Base-by-base conservation (phyloP, 2,888 invertebrate species). In the Ganaspis brasiliensis region DNA sequence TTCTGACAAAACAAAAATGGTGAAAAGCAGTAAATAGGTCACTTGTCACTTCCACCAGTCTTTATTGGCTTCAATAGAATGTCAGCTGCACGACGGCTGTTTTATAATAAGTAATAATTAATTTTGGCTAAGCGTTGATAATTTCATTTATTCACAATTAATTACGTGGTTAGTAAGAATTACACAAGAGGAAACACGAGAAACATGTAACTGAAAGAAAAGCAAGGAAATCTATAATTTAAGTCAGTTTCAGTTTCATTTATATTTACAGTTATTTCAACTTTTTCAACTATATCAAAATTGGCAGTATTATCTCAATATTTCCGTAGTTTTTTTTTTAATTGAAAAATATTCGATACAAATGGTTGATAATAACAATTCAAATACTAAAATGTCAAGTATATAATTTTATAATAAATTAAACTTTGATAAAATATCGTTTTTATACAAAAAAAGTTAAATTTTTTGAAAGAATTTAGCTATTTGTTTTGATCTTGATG, bases 1-100 rank as follows among this genome's bases (percentile, higher is more conserved):
- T 49, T n/a, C 40, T 40, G 21, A 63, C 35, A 21, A 40, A 40
- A 63, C 37, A 40, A 63, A 40, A 63, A 40, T 63, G 12, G 21
- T 63, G 40, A 63, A 40, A 63, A 40, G 21, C 19, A 63, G 63
- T 37, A 63, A 63, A 21, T 63, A 37, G 63, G 63, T 63, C 63
- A 63, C 63, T 63, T 40, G 63, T 63, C 63, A 63, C 37, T 63
- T 63, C 63, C 63, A 63, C 63, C 19, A 40, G 63, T 21, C 19
- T 16, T 40, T 14, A 37, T 40, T 40, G 63, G 21, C 63, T 40
- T 63, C 21, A 40, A 21, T 63, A 63, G 40, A 63, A 40, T 21
- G 40, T 63, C 63, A 63, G 37, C 37, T 63, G 63, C 63, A 63
- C 63, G 63, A 63, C 40, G 63, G 19, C 8, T 21, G 21, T 40